Conservation (phyloP, 2,797 vertebrate species). For the Lithobates sylvaticus region DNA sequence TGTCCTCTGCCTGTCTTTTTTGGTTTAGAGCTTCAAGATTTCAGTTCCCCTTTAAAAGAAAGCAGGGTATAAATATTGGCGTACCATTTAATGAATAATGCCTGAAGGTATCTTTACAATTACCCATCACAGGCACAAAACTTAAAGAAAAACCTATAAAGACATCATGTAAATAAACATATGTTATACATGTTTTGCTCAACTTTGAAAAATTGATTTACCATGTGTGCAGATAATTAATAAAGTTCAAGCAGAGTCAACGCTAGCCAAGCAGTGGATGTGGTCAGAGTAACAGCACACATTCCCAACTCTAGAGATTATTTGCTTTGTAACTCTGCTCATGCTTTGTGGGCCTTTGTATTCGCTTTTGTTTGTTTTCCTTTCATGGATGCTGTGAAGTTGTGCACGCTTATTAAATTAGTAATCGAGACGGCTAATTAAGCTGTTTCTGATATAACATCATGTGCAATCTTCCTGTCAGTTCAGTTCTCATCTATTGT, state of each 20-base stretch:
- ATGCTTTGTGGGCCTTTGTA: slow-evolving; percentile 17
- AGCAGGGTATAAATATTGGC: no score
- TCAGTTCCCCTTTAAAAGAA: no score
- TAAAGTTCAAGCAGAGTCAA: not conserved
- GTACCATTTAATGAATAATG: not conserved
- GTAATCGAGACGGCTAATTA: not conserved
- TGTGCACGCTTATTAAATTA: not conserved
- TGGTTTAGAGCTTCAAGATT: no score
- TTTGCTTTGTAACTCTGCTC: slow-evolving; percentile 20
- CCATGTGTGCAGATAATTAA: not conserved
- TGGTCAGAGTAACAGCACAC: slow-evolving; percentile 20
- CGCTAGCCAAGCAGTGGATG: slow-evolving; percentile 1
- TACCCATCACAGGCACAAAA: not conserved
- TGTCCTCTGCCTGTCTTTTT: no score
- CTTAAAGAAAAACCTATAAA: not conserved
- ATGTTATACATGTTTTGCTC: not conserved
- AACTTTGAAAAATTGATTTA: not conserved
- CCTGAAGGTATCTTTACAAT: not conserved
- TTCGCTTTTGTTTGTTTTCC: slow-evolving; percentile 4
- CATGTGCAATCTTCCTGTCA: not conserved
- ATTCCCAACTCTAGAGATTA: slow-evolving; percentile 1
- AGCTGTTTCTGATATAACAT: slow-evolving; percentile 1
- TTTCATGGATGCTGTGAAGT: slow-evolving; percentile 30
- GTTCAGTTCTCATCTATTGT: slow-evolving; percentile 7
- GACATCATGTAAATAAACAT: not conserved